These are phyloP conservation scores for Drosophila pectinifera DNA, from an alignment of 1,140 invertebrate species.

Conservation along the genomic window DNA sequence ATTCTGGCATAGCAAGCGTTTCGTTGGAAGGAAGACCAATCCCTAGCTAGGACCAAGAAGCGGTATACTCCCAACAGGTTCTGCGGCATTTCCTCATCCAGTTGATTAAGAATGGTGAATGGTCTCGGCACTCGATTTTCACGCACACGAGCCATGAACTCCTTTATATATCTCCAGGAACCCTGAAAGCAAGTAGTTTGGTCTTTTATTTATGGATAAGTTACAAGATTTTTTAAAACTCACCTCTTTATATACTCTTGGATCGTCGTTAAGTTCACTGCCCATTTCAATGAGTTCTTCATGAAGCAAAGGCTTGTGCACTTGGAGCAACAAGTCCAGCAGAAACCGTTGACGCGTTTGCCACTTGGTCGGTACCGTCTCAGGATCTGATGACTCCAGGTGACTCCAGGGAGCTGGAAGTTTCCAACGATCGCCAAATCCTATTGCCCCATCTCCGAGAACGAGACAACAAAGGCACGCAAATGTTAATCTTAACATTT, in stretches of 20 bases:
- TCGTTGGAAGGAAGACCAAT: conserved; percentile 87
- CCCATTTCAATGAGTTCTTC: conserved; percentile 70
- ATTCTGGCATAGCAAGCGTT: conserved; percentile 87
- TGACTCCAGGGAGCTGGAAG: conserved; percentile 13
- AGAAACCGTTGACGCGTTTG: conserved; percentile 56
- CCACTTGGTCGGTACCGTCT: conserved; percentile 8
- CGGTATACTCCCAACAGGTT: conserved; percentile 88
- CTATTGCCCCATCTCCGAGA: neutral
- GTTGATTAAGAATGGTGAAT: conserved; percentile 69
- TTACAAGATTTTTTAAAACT: neutral
- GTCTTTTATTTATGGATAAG: neutral
- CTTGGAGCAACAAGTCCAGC: conserved; percentile 68
- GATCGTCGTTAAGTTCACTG: conserved; percentile 73
- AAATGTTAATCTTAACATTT: conserved; percentile 36
- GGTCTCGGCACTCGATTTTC: conserved; percentile 85
- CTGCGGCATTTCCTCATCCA: conserved; percentile 86
- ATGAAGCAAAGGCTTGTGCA: conserved; percentile 70
- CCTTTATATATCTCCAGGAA: conserved; percentile 35
- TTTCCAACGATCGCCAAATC: conserved; percentile 19
- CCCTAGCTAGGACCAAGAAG: conserved; percentile 87
- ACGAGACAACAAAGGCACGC: conserved; percentile 23
- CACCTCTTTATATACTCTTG: conserved; percentile 49
- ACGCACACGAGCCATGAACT: conserved; percentile 69
- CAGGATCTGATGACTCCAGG: neutral
- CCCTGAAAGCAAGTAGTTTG: conserved; percentile 21